A percentile compares a stretch with the other conserved stretches of the same genome.
Evolutionary conservation across 2,113 vertebrate genomes (phyloP).

Genomic region (Rousettus leschenaultii): DNA sequence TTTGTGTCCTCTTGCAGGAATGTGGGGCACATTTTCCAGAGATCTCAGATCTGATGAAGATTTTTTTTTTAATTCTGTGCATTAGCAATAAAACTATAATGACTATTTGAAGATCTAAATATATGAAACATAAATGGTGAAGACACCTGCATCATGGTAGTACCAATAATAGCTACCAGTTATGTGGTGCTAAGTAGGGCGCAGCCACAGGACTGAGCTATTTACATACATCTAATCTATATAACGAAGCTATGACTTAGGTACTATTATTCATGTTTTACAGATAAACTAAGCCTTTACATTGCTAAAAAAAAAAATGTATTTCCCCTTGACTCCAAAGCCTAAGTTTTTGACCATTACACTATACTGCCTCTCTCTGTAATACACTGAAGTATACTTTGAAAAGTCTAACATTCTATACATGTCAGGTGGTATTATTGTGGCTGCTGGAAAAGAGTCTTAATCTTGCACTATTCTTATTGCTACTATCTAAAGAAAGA

Average conservation of each 20-base stretch:
- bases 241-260: not conserved
- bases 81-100: not conserved
- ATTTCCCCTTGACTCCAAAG: not conserved
- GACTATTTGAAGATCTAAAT: constrained; percentile 28
- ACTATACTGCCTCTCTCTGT: not conserved
- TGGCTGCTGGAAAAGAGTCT: not conserved
- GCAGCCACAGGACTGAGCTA: not conserved
- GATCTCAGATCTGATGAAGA: not conserved
- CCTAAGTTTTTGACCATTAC: not conserved
- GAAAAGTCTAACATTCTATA: not conserved
- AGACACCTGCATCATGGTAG: not conserved
- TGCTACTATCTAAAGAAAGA: not conserved
- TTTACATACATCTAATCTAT: not conserved
- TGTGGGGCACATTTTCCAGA: not conserved
- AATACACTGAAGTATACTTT: not conserved
- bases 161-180: not conserved
- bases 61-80: not conserved
- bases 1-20: not conserved
- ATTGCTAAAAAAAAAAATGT: not conserved
- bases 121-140: not conserved
- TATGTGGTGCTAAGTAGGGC: not conserved
- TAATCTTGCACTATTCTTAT: not conserved
- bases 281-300: not conserved
- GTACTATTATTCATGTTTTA: not conserved
- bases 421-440: not conserved